phyloP scores from a whole-genome alignment of 2,888 invertebrate species.

The Cryptosula pallasiana region DNA sequence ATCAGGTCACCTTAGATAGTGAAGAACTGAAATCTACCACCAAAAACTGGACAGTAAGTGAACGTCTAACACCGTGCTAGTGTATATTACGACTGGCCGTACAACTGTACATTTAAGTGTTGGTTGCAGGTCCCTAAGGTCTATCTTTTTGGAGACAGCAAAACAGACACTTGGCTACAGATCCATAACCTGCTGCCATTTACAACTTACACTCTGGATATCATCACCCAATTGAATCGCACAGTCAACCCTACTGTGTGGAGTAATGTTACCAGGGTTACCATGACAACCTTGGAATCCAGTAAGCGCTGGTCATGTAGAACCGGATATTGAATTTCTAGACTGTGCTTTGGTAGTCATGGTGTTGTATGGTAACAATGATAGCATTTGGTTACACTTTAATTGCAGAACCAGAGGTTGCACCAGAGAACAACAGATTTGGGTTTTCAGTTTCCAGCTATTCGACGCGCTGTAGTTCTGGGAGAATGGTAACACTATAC shows the following conservation, averaged over 20 bases:
- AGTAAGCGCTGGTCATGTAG: no score
- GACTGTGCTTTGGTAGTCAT: no score
- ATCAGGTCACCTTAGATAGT: background rate
- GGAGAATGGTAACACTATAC: background rate
- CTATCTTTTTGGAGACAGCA: background rate
- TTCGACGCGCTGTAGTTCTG: background rate
- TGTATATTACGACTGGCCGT: no score
- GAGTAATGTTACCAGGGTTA: no score
- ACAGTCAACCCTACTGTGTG: background rate
- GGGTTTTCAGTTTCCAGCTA: background rate
- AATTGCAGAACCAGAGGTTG: constrained; percentile 8
- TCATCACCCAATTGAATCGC: background rate
- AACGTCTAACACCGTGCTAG: no score
- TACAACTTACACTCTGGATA: background rate
- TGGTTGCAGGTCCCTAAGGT: background rate
- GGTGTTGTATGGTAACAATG: no score
- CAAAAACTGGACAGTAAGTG: background rate
- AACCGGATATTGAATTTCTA: no score
- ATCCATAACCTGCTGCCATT: background rate
- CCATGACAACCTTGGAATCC: no score
- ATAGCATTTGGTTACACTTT: no score
- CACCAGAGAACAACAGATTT: background rate
- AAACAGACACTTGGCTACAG: background rate
- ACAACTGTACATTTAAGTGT: no score
- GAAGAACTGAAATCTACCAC: background rate